A percentile compares a stretch with the other conserved stretches of the same genome.
phyloP scores from a whole-genome alignment of 2,797 vertebrate genomes.

The Botia almorhae region DNA sequence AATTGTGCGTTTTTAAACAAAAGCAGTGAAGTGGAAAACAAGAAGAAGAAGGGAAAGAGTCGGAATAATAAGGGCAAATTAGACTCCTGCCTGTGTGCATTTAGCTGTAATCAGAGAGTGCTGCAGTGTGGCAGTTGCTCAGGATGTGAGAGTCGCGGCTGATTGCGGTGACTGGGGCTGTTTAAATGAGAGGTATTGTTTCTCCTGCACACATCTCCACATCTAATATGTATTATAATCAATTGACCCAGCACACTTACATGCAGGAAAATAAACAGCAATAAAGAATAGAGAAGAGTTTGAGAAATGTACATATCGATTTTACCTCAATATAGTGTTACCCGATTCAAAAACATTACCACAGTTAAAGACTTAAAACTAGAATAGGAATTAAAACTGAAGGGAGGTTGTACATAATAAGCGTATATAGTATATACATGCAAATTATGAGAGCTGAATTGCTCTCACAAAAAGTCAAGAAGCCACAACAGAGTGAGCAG shows the following conservation, averaged over 20 bases:
- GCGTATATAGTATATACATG: too few species aligned
- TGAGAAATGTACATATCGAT: too few species aligned
- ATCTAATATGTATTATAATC: background rate
- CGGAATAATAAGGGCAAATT: conserved; percentile 43
- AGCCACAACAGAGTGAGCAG: too few species aligned
- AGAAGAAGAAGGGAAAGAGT: conserved; percentile 32
- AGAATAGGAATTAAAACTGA: background rate
- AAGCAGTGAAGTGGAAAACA: conserved; percentile 43
- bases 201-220: conserved; percentile 2
- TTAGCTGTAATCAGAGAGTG: conserved; percentile 46
- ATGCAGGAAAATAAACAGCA: background rate
- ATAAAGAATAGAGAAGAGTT: background rate
- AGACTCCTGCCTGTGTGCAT: conserved; percentile 45
- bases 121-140: conserved; percentile 13
- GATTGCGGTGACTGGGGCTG: conserved; percentile 7
- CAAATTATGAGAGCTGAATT: too few species aligned
- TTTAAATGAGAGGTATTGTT: conserved; percentile 39
- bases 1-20: conserved; percentile 33
- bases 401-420: too few species aligned
- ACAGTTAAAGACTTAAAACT: background rate
- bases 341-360: background rate
- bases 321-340: too few species aligned
- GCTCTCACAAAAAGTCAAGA: too few species aligned
- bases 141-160: conserved; percentile 25
- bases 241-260: background rate